phyloP scores from a whole-genome alignment of 2,888 invertebrate genomes.

The Conchocele bisecta region DNA sequence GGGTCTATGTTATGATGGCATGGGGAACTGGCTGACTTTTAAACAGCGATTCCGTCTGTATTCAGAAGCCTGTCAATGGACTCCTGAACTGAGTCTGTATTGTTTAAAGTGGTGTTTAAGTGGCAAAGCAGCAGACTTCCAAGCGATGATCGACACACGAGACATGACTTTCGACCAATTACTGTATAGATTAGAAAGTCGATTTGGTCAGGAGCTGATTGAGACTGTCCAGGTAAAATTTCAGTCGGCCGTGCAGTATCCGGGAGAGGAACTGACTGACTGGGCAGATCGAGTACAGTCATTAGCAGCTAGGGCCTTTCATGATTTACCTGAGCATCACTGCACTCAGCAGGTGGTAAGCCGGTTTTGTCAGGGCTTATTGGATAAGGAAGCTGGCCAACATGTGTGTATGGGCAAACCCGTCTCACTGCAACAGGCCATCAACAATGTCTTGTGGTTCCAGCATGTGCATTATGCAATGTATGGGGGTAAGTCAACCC shows the following conservation, averaged over 20 bases:
- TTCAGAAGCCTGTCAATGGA: too few relatives aligned
- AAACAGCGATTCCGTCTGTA: too few relatives aligned
- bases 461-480: conserved; percentile 7
- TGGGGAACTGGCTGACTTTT: too few relatives aligned
- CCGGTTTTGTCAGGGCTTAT: conserved; percentile 12
- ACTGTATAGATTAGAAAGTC: too few relatives aligned
- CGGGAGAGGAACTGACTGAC: background rate
- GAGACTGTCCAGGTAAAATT: background rate
- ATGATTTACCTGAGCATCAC: background rate
- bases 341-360: background rate
- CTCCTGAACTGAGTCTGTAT: too few relatives aligned
- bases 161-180: too few relatives aligned
- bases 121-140: too few relatives aligned
- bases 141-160: too few relatives aligned
- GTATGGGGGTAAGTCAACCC: background rate
- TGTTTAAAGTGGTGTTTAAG: too few relatives aligned
- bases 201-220: too few relatives aligned
- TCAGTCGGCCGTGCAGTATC: background rate
- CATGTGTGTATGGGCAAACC: background rate
- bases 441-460: background rate
- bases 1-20: too few relatives aligned
- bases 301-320: conserved; percentile 3
- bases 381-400: conserved; percentile 16
- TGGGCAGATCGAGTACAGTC: conserved; percentile 11
- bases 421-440: background rate